phyloP scores from a whole-genome alignment of 2,888 invertebrate species.

The Papilio elwesi region DNA sequence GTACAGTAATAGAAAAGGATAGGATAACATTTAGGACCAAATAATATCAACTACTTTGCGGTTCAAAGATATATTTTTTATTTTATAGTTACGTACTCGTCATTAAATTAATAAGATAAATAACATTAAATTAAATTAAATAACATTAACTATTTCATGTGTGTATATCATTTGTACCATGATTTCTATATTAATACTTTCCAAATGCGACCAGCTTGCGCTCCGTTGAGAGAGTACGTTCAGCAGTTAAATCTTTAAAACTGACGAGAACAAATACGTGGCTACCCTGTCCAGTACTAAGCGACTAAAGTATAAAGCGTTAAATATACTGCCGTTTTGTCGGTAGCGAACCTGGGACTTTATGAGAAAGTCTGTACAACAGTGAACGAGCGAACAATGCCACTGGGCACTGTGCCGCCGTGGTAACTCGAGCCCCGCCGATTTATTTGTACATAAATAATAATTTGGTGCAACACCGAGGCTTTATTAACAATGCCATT shows the following conservation, averaged over 20 bases:
- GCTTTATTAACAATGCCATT: conserved; percentile 33
- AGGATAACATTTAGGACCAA: too few species aligned
- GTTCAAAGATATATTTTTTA: too few species aligned
- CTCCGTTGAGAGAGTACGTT: too few species aligned
- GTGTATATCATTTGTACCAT: too few species aligned
- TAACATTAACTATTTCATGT: too few species aligned
- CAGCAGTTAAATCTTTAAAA: too few species aligned
- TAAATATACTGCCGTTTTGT: neutral
- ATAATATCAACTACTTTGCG: too few species aligned
- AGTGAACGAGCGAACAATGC: conserved; percentile 56
- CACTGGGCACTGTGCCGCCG: conserved; percentile 55
- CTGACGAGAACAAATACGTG: neutral
- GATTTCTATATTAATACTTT: too few species aligned
- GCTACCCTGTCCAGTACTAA: neutral
- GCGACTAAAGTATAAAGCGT: neutral
- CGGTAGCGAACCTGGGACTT: conserved; percentile 56
- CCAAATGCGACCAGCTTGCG: too few species aligned
- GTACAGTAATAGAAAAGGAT: neutral
- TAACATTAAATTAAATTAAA: too few species aligned
- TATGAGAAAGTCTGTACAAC: conserved; percentile 62
- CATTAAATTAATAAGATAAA: too few species aligned
- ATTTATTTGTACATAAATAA: conserved; percentile 55
- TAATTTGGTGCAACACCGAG: conserved; percentile 55
- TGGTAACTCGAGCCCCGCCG: conserved; percentile 52
- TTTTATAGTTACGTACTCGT: too few species aligned